These are phyloP conservation scores for Hirtodrosophila histrioides DNA, from an alignment of 2,888 invertebrate species.

Conservation along the genomic window DNA sequence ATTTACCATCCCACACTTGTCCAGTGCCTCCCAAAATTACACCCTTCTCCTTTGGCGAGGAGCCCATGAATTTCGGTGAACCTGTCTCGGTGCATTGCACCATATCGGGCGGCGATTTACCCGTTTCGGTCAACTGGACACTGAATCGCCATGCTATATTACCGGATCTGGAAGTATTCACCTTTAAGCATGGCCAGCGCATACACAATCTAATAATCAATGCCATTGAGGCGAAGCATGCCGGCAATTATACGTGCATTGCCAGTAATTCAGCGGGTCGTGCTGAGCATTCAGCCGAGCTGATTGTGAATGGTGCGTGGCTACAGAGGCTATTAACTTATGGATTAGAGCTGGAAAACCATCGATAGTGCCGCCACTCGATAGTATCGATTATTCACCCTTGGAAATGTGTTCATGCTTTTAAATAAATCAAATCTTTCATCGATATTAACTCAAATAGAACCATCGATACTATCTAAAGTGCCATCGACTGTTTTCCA, in stretches of 20 bases:
- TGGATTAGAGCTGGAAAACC: too few species aligned
- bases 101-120: conserved; percentile 91
- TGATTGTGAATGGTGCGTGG: conserved; percentile 89
- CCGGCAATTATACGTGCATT: conserved; percentile 90
- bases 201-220: conserved; percentile 88
- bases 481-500: too few species aligned
- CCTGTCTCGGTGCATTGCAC: conserved; percentile 87
- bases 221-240: conserved; percentile 88
- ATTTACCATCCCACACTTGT: conserved; percentile 1
- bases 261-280: conserved; percentile 90
- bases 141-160: conserved; percentile 86
- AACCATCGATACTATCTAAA: too few species aligned
- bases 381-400: too few species aligned
- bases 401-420: too few species aligned
- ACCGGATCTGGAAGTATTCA: conserved; percentile 81
- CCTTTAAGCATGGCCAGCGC: conserved; percentile 85
- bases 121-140: conserved; percentile 91
- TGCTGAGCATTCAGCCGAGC: conserved; percentile 88
- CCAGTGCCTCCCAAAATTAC: conserved; percentile 85
- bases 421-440: too few species aligned
- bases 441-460: too few species aligned
- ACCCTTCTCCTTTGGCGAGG: conserved; percentile 91
- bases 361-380: too few species aligned
- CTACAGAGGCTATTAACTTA: neutral
- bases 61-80: conserved; percentile 89